Evolutionary conservation across 1,140 invertebrate species (phyloP), one percentile per base, ranked within the genome.

Genomic region (Atta colombica): DNA sequence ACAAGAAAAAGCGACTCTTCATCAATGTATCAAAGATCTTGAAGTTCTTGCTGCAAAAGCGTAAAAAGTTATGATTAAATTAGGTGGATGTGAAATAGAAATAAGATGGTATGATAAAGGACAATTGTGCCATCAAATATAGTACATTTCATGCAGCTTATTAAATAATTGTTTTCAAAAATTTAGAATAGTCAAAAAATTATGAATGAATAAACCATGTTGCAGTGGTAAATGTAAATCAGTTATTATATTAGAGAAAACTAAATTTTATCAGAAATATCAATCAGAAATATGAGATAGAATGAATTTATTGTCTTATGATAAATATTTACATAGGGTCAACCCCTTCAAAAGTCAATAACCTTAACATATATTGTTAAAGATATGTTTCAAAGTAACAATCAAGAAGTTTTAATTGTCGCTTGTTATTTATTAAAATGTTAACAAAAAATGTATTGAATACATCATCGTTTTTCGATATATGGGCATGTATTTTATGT

Each of bases 11-110:
- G 97, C 98, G 85, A 97, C 97, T 85, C 96, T 99, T 66, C 96
- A 98, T 94, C 98, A 98, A 93, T 99, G 98, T 95, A 98, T 99
- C 92, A 96, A 96, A 49, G 98, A 99, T 96, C 96, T 99, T 90
- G 97, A 98, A 91, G 95, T 94, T n/a, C 96, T 98, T 90, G 97
- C 97, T 72, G 89, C 96, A 35, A 96, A 95, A 93, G 95, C 94
- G 91, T 96, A 95, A 96, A 90, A 16, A 53, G 28, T 78, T 61
- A 51, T 21, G 2, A 25, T 35, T 69, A 10, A 58, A 28, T 72
- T 65, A 81, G 58, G 85, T 12, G 8, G 58, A 87, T 45, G 39
- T 45, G 8, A 77, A 80, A 80, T 85, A 90, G 75, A 85, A 87
- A 39, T 28, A 80, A n/a, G 35, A 63, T 60, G 8, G 31, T 21